Conservation (phyloP, 1,140 invertebrate genomes). For the Bombus pascuorum region DNA sequence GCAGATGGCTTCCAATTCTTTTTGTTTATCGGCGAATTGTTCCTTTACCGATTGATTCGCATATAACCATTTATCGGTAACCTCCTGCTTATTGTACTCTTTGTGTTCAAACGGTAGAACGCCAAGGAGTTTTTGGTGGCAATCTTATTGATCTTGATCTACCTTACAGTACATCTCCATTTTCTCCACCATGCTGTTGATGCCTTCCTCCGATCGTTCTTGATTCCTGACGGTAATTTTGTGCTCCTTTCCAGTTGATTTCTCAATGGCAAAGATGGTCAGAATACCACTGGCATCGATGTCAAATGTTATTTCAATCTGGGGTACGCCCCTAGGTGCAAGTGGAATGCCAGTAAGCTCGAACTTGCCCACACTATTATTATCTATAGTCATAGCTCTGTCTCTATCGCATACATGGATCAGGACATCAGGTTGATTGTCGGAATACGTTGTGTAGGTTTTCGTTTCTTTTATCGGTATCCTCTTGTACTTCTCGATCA, state of each 20-base stretch:
- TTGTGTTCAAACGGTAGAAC: conserved; percentile 97
- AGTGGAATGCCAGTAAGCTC: conserved; percentile 91
- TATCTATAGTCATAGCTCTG: conserved; percentile 90
- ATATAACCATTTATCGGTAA: conserved; percentile 97
- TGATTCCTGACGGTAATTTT: conserved; percentile 94
- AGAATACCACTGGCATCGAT: conserved; percentile 89
- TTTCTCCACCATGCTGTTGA: conserved; percentile 91
- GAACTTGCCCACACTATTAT: conserved; percentile 91
- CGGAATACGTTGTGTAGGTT: conserved; percentile 86
- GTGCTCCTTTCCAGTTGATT: conserved; percentile 86
- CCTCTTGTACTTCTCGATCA: conserved; percentile 86
- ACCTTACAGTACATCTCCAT: conserved; percentile 86
- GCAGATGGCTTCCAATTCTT: conserved; percentile 92
- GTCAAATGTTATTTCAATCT: conserved; percentile 88
- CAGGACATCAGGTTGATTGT: conserved; percentile 88
- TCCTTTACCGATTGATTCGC: conserved; percentile 96
- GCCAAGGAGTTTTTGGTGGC: conserved; percentile 85
- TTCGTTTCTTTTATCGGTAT: conserved; percentile 87
- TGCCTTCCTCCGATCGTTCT: conserved; percentile 90
- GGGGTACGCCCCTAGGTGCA: conserved; percentile 90
- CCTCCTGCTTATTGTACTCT: conserved; percentile 93
- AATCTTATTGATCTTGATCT: conserved; percentile 87
- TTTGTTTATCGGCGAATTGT: conserved; percentile 96
- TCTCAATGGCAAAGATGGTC: conserved; percentile 84
- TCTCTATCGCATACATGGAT: conserved; percentile 93